Evolutionary conservation across 2,888 invertebrate genomes (phyloP).

Genomic region (Drosophila pseudotalamancana): DNA sequence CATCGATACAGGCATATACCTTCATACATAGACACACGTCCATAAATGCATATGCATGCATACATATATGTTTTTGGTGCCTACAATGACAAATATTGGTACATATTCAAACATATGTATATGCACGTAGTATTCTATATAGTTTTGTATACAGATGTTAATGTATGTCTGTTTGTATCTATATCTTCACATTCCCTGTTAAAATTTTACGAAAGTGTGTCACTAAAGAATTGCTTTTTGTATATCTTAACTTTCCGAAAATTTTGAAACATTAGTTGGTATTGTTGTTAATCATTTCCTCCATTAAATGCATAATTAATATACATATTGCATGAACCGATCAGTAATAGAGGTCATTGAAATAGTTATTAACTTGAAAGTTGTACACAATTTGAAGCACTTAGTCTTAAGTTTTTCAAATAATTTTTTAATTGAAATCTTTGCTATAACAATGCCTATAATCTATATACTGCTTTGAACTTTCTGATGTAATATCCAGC

Average conservation of each 20-base stretch:
- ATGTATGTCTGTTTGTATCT: not conserved
- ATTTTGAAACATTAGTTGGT: not conserved
- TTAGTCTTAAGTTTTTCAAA: no score
- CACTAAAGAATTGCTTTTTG: not conserved
- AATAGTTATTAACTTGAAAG: no score
- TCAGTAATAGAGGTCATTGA: no score
- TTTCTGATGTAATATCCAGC: no score
- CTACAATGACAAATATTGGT: not conserved
- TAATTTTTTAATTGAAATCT: no score
- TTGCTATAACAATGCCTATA: no score
- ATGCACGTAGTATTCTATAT: not conserved
- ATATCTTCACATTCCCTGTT: slow-evolving; percentile 1
- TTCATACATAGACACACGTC: not conserved
- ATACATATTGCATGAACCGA: no score
- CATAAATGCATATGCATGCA: not conserved
- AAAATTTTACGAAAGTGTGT: slow-evolving; percentile 3
- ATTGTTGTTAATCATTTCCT: not conserved
- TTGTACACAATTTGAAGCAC: no score
- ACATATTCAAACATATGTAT: not conserved
- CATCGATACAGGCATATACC: slow-evolving; percentile 2
- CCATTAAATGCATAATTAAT: not conserved
- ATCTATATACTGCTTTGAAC: no score
- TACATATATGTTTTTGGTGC: slow-evolving; percentile 8
- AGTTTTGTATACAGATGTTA: slow-evolving; percentile 1
- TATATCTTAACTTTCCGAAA: not conserved